Evolutionary conservation across 2,888 invertebrate genomes (phyloP), one percentile per base, ranked within the genome.

Genomic region (Cloeon dipterum): DNA sequence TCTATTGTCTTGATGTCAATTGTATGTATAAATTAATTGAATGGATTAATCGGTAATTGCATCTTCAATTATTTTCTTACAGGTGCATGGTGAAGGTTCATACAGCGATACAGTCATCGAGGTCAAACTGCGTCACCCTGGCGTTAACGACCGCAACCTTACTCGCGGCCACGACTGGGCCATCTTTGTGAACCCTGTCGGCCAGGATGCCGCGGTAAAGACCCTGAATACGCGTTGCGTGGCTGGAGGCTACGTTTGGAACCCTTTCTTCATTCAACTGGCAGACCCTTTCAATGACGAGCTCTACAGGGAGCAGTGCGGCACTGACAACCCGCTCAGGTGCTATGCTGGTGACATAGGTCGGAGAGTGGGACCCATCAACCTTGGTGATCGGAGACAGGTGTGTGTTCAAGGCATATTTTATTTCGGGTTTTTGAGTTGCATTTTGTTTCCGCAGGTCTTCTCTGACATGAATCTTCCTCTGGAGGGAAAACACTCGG

Each of bases 321-420:
- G 78, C 0, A 68, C 79, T 0, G 76, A 81, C 53, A 82, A 86
- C 49, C 91, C 89, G 0, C 56, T 88, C 37, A 64, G 91, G 3
- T 93, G 93, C 52, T 78, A 88, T 51, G 79, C 89, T 1, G 93
- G 91, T 0, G 93, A 93, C 54, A 58, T 89, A 32, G 79, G 86
- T 0, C 73, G 82, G 0, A 66, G 89, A 43, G 59, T 88, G 23
- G 89, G 86, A 1, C 70, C 81, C 1, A 78, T 91, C 35, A 70
- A 74, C 47, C 63, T 93, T 21, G 91, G 91, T 3, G 62, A 70
- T 1, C 63, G 72, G 39, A 68, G 83, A 26, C 67, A 69, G 49
- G 69, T 89, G n/a, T n/a, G n/a, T n/a, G n/a, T n/a, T n/a, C n/a
- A n/a, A 5, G n/a, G n/a, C n/a, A n/a, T n/a, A n/a, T n/a, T n/a